phyloP scores from a whole-genome alignment of 2,113 vertebrate species.

The Aspiorhynchus laticeps region DNA sequence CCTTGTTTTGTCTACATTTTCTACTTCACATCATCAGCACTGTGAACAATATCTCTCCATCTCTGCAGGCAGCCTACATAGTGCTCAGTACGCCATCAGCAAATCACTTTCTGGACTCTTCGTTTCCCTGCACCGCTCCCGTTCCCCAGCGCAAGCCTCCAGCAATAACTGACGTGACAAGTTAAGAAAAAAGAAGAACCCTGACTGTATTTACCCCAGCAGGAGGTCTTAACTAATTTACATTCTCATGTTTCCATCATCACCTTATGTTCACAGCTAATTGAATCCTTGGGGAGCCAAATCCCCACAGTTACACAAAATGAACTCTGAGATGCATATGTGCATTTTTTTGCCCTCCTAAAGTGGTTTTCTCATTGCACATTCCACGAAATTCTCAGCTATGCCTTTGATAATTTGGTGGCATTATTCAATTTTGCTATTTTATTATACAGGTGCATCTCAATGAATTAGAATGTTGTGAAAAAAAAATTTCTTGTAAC shows the following conservation, averaged over 20 bases:
- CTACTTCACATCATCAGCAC: background rate
- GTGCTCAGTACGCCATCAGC: background rate
- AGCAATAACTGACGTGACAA: too few species aligned
- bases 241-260: slow-evolving; percentile 6
- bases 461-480: too few species aligned
- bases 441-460: too few species aligned
- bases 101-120: background rate
- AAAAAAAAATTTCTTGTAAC: too few species aligned
- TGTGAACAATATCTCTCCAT: background rate
- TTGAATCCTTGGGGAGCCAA: background rate
- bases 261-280: background rate
- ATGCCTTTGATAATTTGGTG: too few species aligned
- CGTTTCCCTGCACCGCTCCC: background rate
- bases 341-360: background rate
- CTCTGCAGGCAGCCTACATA: background rate
- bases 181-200: background rate
- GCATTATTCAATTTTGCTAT: background rate
- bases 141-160: background rate
- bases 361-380: background rate
- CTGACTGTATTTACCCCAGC: background rate
- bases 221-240: background rate
- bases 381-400: background rate
- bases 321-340: background rate
- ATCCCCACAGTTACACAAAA: background rate
- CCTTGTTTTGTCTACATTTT: background rate